Evolutionary conservation across 2,113 vertebrate genomes (phyloP).

Genomic region (Pelmatolapia mariae): DNA sequence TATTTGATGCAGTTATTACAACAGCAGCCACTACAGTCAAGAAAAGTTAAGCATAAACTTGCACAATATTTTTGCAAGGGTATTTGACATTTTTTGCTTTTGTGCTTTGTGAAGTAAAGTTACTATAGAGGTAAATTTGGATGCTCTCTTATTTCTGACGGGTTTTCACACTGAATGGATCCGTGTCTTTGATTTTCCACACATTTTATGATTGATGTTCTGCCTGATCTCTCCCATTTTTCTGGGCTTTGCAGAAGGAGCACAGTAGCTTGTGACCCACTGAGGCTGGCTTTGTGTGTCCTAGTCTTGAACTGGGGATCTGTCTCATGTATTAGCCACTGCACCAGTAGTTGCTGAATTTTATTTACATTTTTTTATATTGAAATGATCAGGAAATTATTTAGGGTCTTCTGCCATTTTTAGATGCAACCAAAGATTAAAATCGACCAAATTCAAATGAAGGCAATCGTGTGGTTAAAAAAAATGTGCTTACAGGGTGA

Average conservation of each 20-base stretch:
- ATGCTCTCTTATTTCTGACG: accelerated
- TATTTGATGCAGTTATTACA: background rate
- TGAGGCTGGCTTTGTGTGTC: background rate
- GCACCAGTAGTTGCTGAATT: background rate
- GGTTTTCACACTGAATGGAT: background rate
- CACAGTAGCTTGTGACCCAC: accelerated
- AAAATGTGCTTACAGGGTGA: background rate
- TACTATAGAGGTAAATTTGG: background rate
- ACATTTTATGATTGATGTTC: background rate
- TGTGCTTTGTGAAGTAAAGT: background rate
- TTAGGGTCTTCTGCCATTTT: background rate
- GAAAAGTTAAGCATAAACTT: background rate
- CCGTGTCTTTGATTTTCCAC: background rate
- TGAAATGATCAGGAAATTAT: background rate
- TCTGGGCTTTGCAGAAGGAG: background rate
- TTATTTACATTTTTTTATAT: background rate
- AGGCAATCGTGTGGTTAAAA: accelerated
- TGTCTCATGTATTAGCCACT: background rate
- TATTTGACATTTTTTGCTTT: accelerated
- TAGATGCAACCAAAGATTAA: background rate
- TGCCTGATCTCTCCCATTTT: background rate
- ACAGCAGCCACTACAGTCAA: accelerated
- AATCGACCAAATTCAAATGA: accelerated
- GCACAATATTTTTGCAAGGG: background rate
- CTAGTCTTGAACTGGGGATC: background rate